Conservation (phyloP, 2,888 invertebrate genomes). For the Eurois occulta region DNA sequence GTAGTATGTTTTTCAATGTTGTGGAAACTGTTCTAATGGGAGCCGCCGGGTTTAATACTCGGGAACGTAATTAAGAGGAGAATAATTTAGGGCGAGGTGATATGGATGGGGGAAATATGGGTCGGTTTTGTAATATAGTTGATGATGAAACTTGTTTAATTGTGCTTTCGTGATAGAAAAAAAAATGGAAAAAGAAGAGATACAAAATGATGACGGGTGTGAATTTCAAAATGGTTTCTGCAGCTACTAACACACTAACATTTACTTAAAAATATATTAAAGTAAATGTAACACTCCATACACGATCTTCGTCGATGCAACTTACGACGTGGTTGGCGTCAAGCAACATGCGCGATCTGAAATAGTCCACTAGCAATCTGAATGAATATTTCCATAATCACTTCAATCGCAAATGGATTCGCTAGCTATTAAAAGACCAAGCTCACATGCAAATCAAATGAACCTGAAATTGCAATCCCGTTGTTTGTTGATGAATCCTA, state of each 20-base stretch:
- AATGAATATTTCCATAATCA: conserved; percentile 4
- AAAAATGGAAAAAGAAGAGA: not conserved
- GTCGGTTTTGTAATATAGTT: conserved; percentile 3
- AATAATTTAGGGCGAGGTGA: conserved; percentile 28
- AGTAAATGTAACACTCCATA: not conserved
- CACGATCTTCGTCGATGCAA: not conserved
- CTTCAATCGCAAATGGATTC: conserved; percentile 1
- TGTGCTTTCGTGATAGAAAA: not conserved
- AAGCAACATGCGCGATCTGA: not conserved
- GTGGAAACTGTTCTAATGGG: conserved; percentile 49
- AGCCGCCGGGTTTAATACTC: conserved; percentile 22
- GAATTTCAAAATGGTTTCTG: not conserved
- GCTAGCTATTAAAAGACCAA: conserved; percentile 8
- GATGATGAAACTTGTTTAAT: not conserved
- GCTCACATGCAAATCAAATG: not conserved
- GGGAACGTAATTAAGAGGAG: conserved; percentile 36
- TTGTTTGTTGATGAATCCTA: not conserved
- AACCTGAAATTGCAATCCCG: conserved; percentile 3
- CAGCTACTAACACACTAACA: too few species aligned
- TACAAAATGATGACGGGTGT: not conserved
- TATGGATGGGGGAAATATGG: conserved; percentile 10
- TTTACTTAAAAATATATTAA: not conserved
- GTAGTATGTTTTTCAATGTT: conserved; percentile 44
- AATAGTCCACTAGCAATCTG: not conserved
- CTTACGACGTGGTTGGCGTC: not conserved